Base-by-base conservation (phyloP, 2,113 vertebrate species). In the Vulpes ferrilata region DNA sequence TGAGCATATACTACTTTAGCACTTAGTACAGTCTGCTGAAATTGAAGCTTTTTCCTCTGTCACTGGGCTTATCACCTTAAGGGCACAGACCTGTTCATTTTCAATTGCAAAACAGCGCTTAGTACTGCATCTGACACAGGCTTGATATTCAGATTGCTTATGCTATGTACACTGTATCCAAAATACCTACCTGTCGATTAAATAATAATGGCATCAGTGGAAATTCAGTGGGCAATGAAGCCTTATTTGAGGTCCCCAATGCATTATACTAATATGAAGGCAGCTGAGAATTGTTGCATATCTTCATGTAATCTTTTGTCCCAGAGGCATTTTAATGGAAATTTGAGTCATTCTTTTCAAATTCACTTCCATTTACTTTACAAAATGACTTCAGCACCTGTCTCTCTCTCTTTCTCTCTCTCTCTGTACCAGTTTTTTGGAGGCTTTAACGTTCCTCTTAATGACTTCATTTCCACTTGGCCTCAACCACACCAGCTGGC, bases 321-420 rank as follows among this genome's bases (percentile, higher is more conserved):
- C 97, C 97, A 74, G 92, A 96, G 96, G 97, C 32, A 91, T 96
- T 98, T 96, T 97, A 97, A 98, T 96, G 92, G 97, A 97, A 97
- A 96, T 93, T 96, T 93, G 82, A 97, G 80, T 97, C 92, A 90
- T 90, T 93, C 96, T 95, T 96, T 95, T 95, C 94, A 96, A 97
- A 97, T 87, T 96, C 92, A 59, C 55, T 97, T 74, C 84, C 83
- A 98, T 92, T 96, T 97, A 92, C 90, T 96, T 96, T 90, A 93
- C 79, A 93, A 90, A 96, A 96, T 69, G 53, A 90, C 60, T 91
- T 82, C 12, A 80, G 90, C 78, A 90, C 90, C 96, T 93, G 94
- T 97, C 84, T 94, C 64, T 67, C 57, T 96, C 64, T 97, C 81
- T 93, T 81, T 89, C 92, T 97, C 81, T 93, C 88, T 89, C 92